Percentiles rank a stretch among this genome's conserved stretches.
These are phyloP conservation scores for Astropecten irregularis DNA, from an alignment of 53 echinoderm and acorn worm genomes.

Conservation along the genomic window DNA sequence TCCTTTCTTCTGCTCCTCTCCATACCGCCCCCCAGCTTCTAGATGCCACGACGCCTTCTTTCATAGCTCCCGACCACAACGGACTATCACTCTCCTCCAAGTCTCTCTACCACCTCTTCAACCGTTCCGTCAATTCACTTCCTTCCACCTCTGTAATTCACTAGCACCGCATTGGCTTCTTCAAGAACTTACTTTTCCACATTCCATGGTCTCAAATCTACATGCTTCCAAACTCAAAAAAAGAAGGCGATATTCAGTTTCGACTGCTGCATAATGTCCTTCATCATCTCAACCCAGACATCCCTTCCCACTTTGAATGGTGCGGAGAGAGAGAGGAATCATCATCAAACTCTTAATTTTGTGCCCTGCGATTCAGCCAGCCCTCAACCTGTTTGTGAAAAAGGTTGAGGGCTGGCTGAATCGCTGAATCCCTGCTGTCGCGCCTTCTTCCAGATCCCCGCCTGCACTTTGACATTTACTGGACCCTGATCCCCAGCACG, in stretches of 20 bases:
- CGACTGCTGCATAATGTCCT: not conserved
- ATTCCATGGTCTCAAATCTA: not conserved
- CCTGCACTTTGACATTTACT: too few species aligned
- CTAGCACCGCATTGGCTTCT: not conserved
- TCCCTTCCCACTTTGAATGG: too few species aligned
- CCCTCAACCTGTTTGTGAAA: not conserved
- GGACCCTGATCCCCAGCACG: too few species aligned
- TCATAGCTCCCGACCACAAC: not conserved
- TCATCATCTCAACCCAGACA: not conserved
- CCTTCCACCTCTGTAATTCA: not conserved
- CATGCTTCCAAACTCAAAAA: not conserved
- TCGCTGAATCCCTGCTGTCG: too few species aligned
- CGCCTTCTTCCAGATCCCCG: too few species aligned
- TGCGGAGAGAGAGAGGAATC: too few species aligned
- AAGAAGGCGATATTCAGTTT: not conserved
- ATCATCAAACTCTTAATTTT: not conserved
- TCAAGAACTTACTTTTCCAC: not conserved
- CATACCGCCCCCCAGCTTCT: not conserved
- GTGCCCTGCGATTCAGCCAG: not conserved
- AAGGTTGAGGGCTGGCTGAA: too few species aligned
- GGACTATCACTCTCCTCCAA: not conserved
- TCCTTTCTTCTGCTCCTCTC: not conserved
- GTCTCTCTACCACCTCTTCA: not conserved
- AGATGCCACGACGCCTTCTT: not conserved
- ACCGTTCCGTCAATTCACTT: not conserved